Evolutionary conservation across 2,888 invertebrate species (phyloP), one percentile per base, ranked within the genome.

Genomic region (Dendrolimus pini): DNA sequence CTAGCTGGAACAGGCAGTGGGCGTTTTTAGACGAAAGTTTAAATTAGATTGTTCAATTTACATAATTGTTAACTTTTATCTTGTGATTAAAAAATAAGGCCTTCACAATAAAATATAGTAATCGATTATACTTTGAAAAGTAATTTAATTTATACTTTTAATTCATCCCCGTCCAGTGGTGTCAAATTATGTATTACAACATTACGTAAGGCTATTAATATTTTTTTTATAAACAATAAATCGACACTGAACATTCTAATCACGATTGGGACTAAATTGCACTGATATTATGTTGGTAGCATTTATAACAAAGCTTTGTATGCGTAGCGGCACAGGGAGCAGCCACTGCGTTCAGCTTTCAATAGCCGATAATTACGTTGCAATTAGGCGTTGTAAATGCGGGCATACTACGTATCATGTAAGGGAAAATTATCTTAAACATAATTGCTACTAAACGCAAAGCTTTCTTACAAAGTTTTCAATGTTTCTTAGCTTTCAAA

Each of bases 301-400:
- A 58, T 55, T 56, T 58, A 58, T 53, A 59, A 72, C 69, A 74
- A 74, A 72, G 65, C 59, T 56, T 59, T 54, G 60, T 60, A 54
- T 59, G 42, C 59, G 64, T 63, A 62, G 56, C 59, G 59, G 67
- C 66, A 66, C 61, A 65, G 64, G 68, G 60, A 63, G 65, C 63
- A 63, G 72, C 71, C 69, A 73, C 72, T 66, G 71, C 72, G 74
- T 72, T 53, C 57, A 67, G 72, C 73, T 67, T 79, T 78, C 74
- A 78, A 82, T 74, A 77, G 74, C 71, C 74, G 76, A 81, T 82
- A 83, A 85, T 83, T 80, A 77, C 72, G 72, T 74, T 69, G 82
- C 80, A 80, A 85, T 85, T 83, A 83, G 72, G 70, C 72, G 74
- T 77, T 81, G 83, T 84, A 78, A 77, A 77, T 74, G 75, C 74